phyloP scores from a whole-genome alignment of 2,888 invertebrate genomes.

The Lochmaea crataegi region DNA sequence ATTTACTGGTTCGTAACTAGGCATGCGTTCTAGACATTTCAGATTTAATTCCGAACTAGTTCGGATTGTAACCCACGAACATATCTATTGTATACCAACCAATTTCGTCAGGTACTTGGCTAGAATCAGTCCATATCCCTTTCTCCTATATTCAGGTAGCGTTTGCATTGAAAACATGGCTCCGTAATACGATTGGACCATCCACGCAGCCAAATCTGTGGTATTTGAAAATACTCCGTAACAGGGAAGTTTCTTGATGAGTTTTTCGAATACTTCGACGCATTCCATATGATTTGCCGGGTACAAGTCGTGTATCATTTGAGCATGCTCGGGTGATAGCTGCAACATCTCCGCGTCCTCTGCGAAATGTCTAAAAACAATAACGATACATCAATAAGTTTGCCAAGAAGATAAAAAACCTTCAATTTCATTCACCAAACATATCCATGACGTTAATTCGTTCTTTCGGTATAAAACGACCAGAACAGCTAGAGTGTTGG shows the following conservation, averaged over 20 bases:
- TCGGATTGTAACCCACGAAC: no score
- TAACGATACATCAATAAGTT: no score
- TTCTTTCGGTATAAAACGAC: no score
- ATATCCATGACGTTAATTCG: no score
- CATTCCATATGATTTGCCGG: constrained; percentile 91
- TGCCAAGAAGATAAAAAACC: no score
- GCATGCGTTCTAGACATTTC: no score
- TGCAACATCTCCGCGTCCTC: constrained; percentile 82
- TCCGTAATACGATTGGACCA: constrained; percentile 91
- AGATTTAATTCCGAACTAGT: no score
- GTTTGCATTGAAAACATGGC: constrained; percentile 95
- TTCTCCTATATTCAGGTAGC: constrained; percentile 64
- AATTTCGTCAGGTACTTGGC: constrained; percentile 71
- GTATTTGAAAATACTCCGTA: constrained; percentile 80
- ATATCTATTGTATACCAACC: constrained; percentile 44
- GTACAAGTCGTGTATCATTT: constrained; percentile 86
- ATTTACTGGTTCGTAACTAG: no score
- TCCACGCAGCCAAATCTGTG: constrained; percentile 86
- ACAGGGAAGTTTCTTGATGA: constrained; percentile 82
- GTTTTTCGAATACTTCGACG: constrained; percentile 83
- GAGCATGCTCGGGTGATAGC: constrained; percentile 81
- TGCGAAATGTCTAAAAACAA: constrained; percentile 55
- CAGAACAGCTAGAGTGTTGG: no score
- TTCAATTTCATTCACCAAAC: no score
- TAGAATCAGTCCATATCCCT: constrained; percentile 77